These are phyloP conservation scores for Alloplasta piceator DNA, from an alignment of 2,888 invertebrate species.

Conservation along the genomic window DNA sequence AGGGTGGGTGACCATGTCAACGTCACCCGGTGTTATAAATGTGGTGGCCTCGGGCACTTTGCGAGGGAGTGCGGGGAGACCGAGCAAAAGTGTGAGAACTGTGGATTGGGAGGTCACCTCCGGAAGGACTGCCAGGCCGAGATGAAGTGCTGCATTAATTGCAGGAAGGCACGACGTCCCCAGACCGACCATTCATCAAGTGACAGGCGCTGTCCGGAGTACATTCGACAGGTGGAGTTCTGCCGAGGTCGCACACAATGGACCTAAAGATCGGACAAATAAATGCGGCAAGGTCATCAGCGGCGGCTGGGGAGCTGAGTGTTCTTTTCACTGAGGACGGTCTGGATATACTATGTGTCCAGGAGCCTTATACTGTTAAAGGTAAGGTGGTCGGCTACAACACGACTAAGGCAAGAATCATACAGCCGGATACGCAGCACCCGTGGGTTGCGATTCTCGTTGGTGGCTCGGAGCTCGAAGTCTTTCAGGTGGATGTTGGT, in stretches of 20 bases:
- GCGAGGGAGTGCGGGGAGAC: not conserved
- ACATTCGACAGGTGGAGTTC: not conserved
- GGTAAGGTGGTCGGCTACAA: not conserved
- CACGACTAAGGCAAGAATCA: not conserved
- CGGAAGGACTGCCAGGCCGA: not conserved
- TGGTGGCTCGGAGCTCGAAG: not conserved
- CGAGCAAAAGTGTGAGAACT: constrained; percentile 4
- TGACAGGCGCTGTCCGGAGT: constrained; percentile 10
- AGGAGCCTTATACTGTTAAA: constrained; percentile 45
- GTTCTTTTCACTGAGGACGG: not conserved
- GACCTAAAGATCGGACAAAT: constrained; percentile 11
- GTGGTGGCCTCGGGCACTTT: constrained; percentile 25
- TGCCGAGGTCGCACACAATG: not conserved
- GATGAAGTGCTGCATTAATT: not conserved
- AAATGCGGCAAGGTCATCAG: constrained; percentile 1
- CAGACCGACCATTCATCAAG: not conserved
- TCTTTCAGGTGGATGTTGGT: not conserved
- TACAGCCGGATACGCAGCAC: not conserved
- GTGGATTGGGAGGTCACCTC: not conserved
- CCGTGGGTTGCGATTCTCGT: constrained; percentile 3
- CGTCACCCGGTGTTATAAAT: constrained; percentile 35
- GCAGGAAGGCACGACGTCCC: not conserved
- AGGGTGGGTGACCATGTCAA: not conserved
- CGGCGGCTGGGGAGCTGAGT: not conserved
- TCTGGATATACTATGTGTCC: constrained; percentile 38